phyloP scores from a whole-genome alignment of 1,140 invertebrate species.

The Patella vulgata region DNA sequence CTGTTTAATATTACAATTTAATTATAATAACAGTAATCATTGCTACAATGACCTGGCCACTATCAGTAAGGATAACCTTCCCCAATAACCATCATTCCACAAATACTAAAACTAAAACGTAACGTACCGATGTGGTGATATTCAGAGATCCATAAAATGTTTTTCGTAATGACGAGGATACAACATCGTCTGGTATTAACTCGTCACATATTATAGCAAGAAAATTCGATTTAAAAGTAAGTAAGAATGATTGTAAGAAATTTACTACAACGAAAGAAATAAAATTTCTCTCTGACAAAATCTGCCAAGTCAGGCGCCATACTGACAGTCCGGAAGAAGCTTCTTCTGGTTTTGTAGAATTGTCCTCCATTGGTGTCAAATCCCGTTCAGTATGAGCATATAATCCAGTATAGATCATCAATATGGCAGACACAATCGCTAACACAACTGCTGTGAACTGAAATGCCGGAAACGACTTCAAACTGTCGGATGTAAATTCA shows the following conservation, averaged over 20 bases:
- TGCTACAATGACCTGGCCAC: too few relatives aligned
- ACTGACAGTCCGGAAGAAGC: slow-evolving; percentile 13
- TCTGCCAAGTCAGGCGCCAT: slow-evolving; percentile 37
- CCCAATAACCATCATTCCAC: too few relatives aligned
- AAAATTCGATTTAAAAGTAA: slow-evolving; percentile 45
- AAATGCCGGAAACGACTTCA: slow-evolving; percentile 57
- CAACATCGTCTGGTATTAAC: slow-evolving; percentile 28
- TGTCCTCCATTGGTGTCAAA: slow-evolving; percentile 7
- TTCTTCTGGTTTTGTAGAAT: not conserved
- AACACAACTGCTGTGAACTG: slow-evolving; percentile 50
- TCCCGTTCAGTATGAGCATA: slow-evolving; percentile 56
- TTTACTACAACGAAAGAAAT: slow-evolving; percentile 50
- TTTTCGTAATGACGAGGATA: slow-evolving; percentile 32
- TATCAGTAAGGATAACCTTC: too few relatives aligned
- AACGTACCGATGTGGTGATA: too few relatives aligned
- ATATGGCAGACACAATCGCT: slow-evolving; percentile 43
- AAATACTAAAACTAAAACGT: too few relatives aligned
- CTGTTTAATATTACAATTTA: too few relatives aligned
- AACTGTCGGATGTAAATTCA: slow-evolving; percentile 47
- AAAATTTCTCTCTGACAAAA: slow-evolving; percentile 47
- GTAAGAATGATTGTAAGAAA: slow-evolving; percentile 52
- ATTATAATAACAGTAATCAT: too few relatives aligned
- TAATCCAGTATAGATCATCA: slow-evolving; percentile 52
- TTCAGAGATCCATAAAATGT: slow-evolving; percentile 53
- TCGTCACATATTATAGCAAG: slow-evolving; percentile 48